Percentiles rank a stretch among this genome's conserved stretches.
Evolutionary conservation across 2,797 vertebrate species (phyloP).

Genomic region (Gymnodraco acuticeps): DNA sequence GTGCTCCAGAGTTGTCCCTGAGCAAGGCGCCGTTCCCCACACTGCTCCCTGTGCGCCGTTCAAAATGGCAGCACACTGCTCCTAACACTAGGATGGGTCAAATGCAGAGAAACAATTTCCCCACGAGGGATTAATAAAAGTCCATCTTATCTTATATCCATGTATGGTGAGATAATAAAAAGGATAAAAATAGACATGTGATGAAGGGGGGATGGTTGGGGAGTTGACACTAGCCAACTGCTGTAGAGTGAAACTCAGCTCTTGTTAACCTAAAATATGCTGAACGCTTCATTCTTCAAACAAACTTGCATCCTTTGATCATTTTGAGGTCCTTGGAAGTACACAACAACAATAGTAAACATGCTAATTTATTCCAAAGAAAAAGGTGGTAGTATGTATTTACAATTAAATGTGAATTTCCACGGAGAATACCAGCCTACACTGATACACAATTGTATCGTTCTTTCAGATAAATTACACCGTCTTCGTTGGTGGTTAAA

Average conservation of each 20-base stretch:
- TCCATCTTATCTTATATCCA: too few relatives aligned
- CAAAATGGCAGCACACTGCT: too few relatives aligned
- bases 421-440: conserved; percentile 57
- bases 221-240: conserved; percentile 61
- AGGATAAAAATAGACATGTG: conserved; percentile 68
- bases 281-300: conserved; percentile 83
- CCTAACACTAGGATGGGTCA: too few relatives aligned
- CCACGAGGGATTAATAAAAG: too few relatives aligned
- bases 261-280: conserved; percentile 84
- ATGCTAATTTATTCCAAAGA: conserved; percentile 83
- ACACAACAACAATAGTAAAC: conserved; percentile 75
- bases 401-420: conserved; percentile 77
- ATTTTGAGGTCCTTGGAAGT: conserved; percentile 74
- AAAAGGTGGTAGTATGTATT: conserved; percentile 77
- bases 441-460: conserved; percentile 45
- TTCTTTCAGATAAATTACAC: conserved; percentile 51
- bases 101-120: too few relatives aligned
- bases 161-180: conserved; percentile 61
- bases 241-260: conserved; percentile 63
- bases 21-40: too few relatives aligned
- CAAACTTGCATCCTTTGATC: conserved; percentile 81
- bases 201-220: conserved; percentile 44
- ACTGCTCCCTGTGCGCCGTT: too few relatives aligned
- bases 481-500: conserved; percentile 51
- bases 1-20: too few relatives aligned